Conservation (phyloP, 2,888 invertebrate genomes). For the Drosophila demipolita region DNA sequence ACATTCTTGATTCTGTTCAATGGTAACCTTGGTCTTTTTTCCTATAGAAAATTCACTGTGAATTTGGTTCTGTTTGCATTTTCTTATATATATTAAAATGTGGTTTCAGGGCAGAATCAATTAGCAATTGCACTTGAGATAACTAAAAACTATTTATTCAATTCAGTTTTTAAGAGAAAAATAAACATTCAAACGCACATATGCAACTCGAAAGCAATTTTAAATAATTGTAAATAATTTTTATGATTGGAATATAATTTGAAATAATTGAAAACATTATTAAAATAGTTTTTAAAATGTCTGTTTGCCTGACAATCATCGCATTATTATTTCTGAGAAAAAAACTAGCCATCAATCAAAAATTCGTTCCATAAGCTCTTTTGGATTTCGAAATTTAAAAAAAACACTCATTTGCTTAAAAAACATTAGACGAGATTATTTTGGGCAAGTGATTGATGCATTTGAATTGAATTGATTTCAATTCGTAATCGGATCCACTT, state of each 20-base stretch:
- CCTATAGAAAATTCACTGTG: background rate
- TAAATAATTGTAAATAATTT: background rate
- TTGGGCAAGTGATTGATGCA: constrained; percentile 64
- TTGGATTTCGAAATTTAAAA: constrained; percentile 30
- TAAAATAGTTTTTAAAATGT: background rate
- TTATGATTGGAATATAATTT: background rate
- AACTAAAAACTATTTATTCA: background rate
- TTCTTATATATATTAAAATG: background rate
- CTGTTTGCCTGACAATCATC: background rate
- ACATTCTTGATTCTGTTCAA: constrained; percentile 17
- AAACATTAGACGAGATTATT: constrained; percentile 32
- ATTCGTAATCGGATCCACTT: constrained; percentile 60
- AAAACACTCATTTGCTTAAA: constrained; percentile 20
- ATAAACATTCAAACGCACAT: background rate
- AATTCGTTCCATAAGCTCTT: constrained; percentile 71
- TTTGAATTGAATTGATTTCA: constrained; percentile 43
- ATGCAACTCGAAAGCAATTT: background rate
- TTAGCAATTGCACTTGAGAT: constrained; percentile 14
- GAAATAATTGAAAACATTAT: background rate
- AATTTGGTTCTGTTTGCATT: constrained; percentile 1
- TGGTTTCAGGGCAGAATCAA: background rate
- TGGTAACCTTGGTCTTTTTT: background rate
- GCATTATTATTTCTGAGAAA: background rate
- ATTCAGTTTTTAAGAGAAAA: background rate
- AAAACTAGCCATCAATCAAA: constrained; percentile 65